Conservation (phyloP, 2,113 vertebrate species). For the Ahaetulla prasina region DNA sequence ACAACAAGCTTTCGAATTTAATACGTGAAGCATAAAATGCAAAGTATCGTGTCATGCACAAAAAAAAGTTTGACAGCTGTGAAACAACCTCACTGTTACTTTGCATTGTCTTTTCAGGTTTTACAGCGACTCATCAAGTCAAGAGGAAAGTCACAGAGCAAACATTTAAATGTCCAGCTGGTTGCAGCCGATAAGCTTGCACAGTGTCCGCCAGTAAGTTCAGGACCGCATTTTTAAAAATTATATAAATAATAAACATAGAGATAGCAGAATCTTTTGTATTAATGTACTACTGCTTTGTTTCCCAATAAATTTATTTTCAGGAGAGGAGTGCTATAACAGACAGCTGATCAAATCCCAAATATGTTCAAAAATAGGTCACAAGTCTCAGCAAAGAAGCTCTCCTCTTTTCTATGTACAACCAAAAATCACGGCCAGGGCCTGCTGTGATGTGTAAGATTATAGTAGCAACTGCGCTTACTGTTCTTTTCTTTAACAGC, state of each 20-base stretch:
- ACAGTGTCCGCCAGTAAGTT: constrained; percentile 94
- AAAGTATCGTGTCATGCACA: background rate
- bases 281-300: background rate
- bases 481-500: background rate
- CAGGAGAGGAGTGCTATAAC: background rate
- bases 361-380: background rate
- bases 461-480: background rate
- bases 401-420: background rate
- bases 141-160: constrained; percentile 96
- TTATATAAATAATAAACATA: background rate
- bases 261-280: background rate
- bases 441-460: constrained; percentile 14
- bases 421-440: background rate
- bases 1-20: background rate
- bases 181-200: constrained; percentile 96
- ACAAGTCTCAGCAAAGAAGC: background rate
- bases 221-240: background rate
- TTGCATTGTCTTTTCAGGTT: constrained; percentile 74
- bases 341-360: background rate
- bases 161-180: constrained; percentile 96
- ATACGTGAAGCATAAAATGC: background rate
- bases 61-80: background rate
- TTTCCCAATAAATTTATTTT: background rate
- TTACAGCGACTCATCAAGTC: constrained; percentile 97
- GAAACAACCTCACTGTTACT: background rate